Percentiles rank a stretch among this genome's conserved stretches.
Conservation (phyloP, 1,140 invertebrate species). For the Schlechtendalia chinensis region DNA sequence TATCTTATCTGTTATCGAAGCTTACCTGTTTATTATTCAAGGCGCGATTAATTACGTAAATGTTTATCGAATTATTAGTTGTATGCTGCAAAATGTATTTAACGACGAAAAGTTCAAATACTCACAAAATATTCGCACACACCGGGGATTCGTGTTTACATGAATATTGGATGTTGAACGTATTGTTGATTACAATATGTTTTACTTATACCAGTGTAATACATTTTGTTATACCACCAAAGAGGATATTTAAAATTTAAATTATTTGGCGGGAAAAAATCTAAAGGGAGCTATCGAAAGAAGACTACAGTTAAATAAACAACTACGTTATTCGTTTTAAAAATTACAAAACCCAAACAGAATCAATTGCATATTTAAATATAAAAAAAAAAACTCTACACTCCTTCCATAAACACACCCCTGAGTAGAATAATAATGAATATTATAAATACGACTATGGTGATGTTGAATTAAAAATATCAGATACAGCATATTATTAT, state of each 20-base stretch:
- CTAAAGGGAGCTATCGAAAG: no score
- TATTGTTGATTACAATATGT: neutral
- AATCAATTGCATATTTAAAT: no score
- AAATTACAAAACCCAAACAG: no score
- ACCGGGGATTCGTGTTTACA: constrained; percentile 1
- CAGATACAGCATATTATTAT: no score
- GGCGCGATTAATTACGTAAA: neutral
- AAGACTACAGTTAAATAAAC: no score
- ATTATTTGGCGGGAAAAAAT: neutral
- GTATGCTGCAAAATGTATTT: neutral
- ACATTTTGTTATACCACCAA: neutral
- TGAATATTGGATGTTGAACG: neutral
- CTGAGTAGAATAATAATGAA: no score
- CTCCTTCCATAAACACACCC: no score
- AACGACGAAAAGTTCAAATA: constrained; percentile 23
- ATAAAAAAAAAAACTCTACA: no score
- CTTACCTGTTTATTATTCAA: neutral
- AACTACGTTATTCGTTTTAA: no score
- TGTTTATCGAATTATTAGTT: neutral
- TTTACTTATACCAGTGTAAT: neutral
- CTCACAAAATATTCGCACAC: neutral
- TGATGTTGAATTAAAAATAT: no score
- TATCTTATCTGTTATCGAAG: neutral
- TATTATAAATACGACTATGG: no score
- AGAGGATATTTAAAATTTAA: neutral